These are phyloP conservation scores for Tetramorium simillimum DNA, from an alignment of 1,140 invertebrate genomes.

Conservation along the genomic window DNA sequence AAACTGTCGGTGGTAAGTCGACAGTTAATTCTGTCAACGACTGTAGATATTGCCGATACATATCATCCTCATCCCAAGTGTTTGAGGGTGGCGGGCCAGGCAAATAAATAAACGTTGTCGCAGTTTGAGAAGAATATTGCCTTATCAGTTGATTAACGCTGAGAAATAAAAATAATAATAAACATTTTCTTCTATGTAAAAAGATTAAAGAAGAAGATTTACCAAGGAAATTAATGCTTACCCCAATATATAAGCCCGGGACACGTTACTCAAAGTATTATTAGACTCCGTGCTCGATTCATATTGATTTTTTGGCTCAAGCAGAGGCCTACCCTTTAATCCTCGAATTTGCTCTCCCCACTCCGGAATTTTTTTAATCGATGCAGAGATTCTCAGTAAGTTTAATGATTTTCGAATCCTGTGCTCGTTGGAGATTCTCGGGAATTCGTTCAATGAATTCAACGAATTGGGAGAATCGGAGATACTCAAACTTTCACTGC, in stretches of 20 bases:
- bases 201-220: neutral
- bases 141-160: slow-evolving; percentile 93
- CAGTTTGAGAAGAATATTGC: slow-evolving; percentile 90
- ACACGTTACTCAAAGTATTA: slow-evolving; percentile 79
- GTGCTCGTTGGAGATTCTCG: slow-evolving; percentile 83
- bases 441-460: slow-evolving; percentile 76
- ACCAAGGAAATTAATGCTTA: slow-evolving; percentile 62
- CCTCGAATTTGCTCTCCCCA: slow-evolving; percentile 78
- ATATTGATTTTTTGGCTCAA: slow-evolving; percentile 79
- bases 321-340: slow-evolving; percentile 75
- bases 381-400: slow-evolving; percentile 88
- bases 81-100: slow-evolving; percentile 89
- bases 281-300: slow-evolving; percentile 77
- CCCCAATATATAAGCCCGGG: slow-evolving; percentile 83
- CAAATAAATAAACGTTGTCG: slow-evolving; percentile 94
- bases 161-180: slow-evolving; percentile 80
- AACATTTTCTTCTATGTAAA: neutral
- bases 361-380: slow-evolving; percentile 86
- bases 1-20: slow-evolving; percentile 95
- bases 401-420: slow-evolving; percentile 87
- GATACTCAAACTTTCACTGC: slow-evolving; percentile 75
- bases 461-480: slow-evolving; percentile 78
- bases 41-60: slow-evolving; percentile 89
- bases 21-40: slow-evolving; percentile 93
- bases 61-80: slow-evolving; percentile 84